Percentiles rank a stretch among this genome's conserved stretches.
These are phyloP conservation scores for Hydraecia micacea DNA, from an alignment of 2,888 invertebrate genomes.

Conservation along the genomic window DNA sequence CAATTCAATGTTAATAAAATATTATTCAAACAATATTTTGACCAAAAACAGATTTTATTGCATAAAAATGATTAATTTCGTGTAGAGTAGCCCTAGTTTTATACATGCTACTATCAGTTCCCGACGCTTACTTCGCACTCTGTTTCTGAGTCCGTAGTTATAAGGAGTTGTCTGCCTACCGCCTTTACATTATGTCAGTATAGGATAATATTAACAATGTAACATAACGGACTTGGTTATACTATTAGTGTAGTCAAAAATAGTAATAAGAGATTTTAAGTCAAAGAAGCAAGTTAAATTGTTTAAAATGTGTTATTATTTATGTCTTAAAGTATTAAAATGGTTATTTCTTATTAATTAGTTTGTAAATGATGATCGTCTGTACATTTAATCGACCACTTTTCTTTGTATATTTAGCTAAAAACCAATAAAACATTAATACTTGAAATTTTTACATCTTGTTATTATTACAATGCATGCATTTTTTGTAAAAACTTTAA, in stretches of 20 bases:
- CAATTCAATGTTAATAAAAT: conserved; percentile 18
- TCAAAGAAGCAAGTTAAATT: conserved; percentile 90
- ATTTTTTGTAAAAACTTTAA: conserved; percentile 35
- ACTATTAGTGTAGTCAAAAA: conserved; percentile 90
- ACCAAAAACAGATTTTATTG: conserved; percentile 9
- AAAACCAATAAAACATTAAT: conserved; percentile 84
- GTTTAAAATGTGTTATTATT: conserved; percentile 91
- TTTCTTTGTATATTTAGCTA: conserved; percentile 78
- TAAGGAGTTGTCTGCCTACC: conserved; percentile 90
- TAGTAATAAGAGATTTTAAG: conserved; percentile 90
- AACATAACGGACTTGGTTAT: conserved; percentile 89
- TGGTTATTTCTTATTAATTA: conserved; percentile 91
- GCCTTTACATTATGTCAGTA: conserved; percentile 90
- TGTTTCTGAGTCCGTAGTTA: conserved; percentile 88
- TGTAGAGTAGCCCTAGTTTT: conserved; percentile 61
- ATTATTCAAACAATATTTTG: conserved; percentile 20
- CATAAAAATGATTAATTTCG: conserved; percentile 43
- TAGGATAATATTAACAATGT: conserved; percentile 87
- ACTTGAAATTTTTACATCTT: conserved; percentile 20
- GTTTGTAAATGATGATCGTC: conserved; percentile 89
- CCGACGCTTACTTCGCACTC: conserved; percentile 76
- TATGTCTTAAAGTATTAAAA: conserved; percentile 91
- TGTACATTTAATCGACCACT: conserved; percentile 83
- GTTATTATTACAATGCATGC: conserved; percentile 26
- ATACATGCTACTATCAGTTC: conserved; percentile 53